phyloP scores from a whole-genome alignment of 2,888 invertebrate genomes.

The Eupsilia transversa region DNA sequence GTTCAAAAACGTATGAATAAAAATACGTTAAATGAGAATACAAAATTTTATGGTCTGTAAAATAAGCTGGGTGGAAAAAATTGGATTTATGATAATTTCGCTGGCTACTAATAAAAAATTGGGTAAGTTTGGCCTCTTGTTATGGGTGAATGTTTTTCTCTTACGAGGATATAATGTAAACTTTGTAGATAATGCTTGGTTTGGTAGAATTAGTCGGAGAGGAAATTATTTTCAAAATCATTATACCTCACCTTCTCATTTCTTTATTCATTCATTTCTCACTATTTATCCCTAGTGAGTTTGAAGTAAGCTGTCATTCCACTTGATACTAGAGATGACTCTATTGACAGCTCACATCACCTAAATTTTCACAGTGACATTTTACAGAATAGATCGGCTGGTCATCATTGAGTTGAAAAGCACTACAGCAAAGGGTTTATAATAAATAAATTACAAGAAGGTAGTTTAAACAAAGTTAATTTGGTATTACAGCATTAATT shows the following conservation, averaged over 20 bases:
- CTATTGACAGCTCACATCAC: background rate
- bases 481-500: too few species aligned
- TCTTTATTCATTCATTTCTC: too few species aligned
- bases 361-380: background rate
- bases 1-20: constrained; percentile 68
- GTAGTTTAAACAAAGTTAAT: background rate
- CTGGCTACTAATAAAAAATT: constrained; percentile 64
- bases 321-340: too few species aligned
- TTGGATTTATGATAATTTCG: constrained; percentile 68
- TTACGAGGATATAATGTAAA: constrained; percentile 44
- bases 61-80: constrained; percentile 67
- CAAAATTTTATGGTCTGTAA: constrained; percentile 72
- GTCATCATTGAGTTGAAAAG: background rate
- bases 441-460: background rate
- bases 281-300: too few species aligned
- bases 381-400: background rate
- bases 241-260: too few species aligned
- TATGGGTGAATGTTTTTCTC: constrained; percentile 56
- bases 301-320: background rate
- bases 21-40: constrained; percentile 68
- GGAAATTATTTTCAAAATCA: background rate
- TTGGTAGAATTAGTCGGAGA: background rate
- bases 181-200: constrained; percentile 26
- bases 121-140: constrained; percentile 57
- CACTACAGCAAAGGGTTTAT: too few species aligned